Evolutionary conservation across 2,797 vertebrate species (phyloP), one percentile per base, ranked within the genome.

Genomic region (Pagetopsis macropterus): DNA sequence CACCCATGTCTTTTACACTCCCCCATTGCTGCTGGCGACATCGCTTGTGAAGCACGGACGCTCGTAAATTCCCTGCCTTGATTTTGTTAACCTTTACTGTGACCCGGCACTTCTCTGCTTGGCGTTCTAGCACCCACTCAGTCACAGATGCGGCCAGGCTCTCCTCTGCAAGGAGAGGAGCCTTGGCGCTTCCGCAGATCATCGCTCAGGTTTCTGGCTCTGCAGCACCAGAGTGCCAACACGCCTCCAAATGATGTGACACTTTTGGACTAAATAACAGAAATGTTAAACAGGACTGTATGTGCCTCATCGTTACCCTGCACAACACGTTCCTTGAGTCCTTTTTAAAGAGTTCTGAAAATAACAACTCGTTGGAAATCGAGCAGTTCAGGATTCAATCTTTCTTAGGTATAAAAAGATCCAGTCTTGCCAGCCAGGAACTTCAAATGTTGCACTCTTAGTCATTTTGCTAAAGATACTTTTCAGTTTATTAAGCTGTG

Each of bases 41-140:
- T 87, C 44, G 80, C 87, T 79, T 37, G 85, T 84, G 85, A 84
- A 85, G 81, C 87, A 89, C 83, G 89, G 73, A 72, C 77, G 83
- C 80, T 91, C 89, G 90, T 93, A 93, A 93, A 93, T 93, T 92
- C 92, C 88, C 88, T 41, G 91, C 88, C 89, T 88, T 91, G 87
- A 93, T 94, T 94, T 93, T 90, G 86, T 91, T 93, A 93, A 93
- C 92, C 92, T 93, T 89, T 87, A 66, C 87, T n/a, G 82, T 88
- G 91, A 93, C 92, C 93, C 84, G 49, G 75, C 90, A 90, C 92
- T 87, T 92, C 84, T 88, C 86, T 60, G 81, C 87, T 81, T 62
- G 88, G 85, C 84, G 82, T 90, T 89, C 84, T 89, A 73, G 89
- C 91, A 89, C 90, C 88, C 91, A 90, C 91, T 93, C 92, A 89